Evolutionary conservation across 2,888 invertebrate species (phyloP).

Genomic region (Dendrolimus pini): DNA sequence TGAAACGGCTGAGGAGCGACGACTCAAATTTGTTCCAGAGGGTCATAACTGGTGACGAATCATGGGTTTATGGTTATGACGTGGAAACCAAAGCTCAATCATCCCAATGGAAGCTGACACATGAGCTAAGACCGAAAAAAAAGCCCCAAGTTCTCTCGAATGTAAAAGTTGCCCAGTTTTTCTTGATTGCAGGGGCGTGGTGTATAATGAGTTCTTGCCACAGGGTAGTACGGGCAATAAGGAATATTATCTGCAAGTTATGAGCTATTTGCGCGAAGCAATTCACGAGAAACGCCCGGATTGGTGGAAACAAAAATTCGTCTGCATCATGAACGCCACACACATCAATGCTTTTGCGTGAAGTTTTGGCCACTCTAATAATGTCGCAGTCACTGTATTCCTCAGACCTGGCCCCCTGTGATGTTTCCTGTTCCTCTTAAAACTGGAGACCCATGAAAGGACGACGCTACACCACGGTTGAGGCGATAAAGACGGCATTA

Average conservation of each 20-base stretch:
- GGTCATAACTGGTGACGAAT: no score
- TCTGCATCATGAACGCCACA: not conserved
- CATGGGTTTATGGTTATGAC: no score
- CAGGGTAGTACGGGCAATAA: not conserved
- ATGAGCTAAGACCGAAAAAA: no score
- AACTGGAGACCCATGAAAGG: not conserved
- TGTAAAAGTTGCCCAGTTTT: not conserved
- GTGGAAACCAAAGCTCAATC: no score
- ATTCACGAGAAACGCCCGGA: not conserved
- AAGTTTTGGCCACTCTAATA: not conserved
- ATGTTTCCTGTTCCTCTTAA: not conserved
- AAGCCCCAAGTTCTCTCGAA: not conserved
- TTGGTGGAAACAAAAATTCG: not conserved
- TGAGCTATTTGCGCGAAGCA: not conserved
- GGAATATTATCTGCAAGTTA: not conserved
- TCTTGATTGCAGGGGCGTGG: not conserved
- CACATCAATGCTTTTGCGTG: not conserved
- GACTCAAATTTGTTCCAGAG: no score
- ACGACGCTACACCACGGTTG: not conserved
- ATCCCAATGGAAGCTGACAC: no score
- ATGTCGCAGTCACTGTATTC: not conserved
- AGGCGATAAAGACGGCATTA: not conserved
- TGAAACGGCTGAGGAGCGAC: no score
- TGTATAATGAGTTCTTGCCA: not conserved
- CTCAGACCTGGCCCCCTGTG: not conserved